Evolutionary conservation across 2,113 vertebrate genomes (phyloP).

Genomic region (Microcebus griseorufus): DNA sequence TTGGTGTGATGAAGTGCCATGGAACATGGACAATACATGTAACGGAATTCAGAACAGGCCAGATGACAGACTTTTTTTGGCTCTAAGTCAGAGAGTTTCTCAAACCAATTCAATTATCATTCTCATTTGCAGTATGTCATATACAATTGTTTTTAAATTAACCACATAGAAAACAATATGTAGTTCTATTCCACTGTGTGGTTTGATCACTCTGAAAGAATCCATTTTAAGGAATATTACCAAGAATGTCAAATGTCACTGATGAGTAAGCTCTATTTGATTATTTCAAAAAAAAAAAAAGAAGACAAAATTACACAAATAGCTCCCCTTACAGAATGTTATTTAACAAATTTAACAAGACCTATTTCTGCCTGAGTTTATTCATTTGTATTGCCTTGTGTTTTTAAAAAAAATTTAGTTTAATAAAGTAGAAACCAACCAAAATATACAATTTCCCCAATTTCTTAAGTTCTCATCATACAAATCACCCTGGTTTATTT

Average conservation of each 20-base stretch:
- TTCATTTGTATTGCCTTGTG: not conserved
- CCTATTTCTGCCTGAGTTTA: not conserved
- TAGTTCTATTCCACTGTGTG: not conserved
- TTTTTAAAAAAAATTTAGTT: constrained; percentile 64
- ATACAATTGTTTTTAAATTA: not conserved
- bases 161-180: not conserved
- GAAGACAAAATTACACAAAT: not conserved
- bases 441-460: constrained; percentile 47
- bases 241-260: not conserved
- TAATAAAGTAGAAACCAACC: constrained; percentile 47
- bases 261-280: not conserved
- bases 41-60: not conserved
- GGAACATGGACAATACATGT: not conserved
- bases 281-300: constrained; percentile 25
- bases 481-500: constrained; percentile 51
- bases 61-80: not conserved
- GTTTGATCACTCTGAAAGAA: not conserved
- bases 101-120: not conserved
- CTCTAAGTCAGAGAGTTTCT: not conserved
- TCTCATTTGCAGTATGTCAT: not conserved
- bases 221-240: not conserved
- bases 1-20: not conserved
- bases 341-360: constrained; percentile 32
- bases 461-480: constrained; percentile 50
- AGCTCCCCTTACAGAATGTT: not conserved